Evolutionary conservation across 2,797 vertebrate genomes (phyloP), one percentile per base, ranked within the genome.

Genomic region (Microctenopoma lineatum): DNA sequence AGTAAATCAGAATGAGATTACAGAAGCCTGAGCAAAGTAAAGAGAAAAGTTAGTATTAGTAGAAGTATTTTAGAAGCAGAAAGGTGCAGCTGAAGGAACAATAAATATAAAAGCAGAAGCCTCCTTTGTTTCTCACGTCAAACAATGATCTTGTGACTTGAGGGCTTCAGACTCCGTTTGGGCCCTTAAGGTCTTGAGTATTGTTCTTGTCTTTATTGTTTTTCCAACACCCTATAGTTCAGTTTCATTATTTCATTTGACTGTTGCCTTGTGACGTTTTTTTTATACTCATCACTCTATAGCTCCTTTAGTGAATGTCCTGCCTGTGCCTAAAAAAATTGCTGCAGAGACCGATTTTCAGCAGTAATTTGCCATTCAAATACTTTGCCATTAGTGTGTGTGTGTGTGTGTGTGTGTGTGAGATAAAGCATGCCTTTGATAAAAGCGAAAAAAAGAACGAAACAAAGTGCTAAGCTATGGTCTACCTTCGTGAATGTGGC

Each of bases 341-440:
- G 70, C 77, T 67, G 59, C 52, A 48, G 66, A 54, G 84, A 66
- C 82, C 77, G 77, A 83, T 90, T 90, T 91, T 89, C 77, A 57
- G n/a, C 67, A 74, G 64, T 85, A 83, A 93, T 94, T 95, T 95
- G 94, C 89, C 79, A 93, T 93, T 94, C 94, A 95, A 94, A 95
- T 94, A 73, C 79, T 84, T 91, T 76, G 73, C 77, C 79, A 51
- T 87, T 87, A 79, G 27, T 29, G 27, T 29, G 27, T 29, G 27
- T 29, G 27, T 48, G 27, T 10, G 32, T 25, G 44, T 18, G 36
- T 9, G 36, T 9, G 81, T 79, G 81, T 79, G 63, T 67, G 73
- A 48, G 66, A 92, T 92, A 90, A 92, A 85, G 61, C 80, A 74
- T 60, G 75, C 86, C 90, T 90, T 91, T 92, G 90, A 92, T 93